phyloP scores from a whole-genome alignment of 2,888 invertebrate species.

The Conistra vaccinii region DNA sequence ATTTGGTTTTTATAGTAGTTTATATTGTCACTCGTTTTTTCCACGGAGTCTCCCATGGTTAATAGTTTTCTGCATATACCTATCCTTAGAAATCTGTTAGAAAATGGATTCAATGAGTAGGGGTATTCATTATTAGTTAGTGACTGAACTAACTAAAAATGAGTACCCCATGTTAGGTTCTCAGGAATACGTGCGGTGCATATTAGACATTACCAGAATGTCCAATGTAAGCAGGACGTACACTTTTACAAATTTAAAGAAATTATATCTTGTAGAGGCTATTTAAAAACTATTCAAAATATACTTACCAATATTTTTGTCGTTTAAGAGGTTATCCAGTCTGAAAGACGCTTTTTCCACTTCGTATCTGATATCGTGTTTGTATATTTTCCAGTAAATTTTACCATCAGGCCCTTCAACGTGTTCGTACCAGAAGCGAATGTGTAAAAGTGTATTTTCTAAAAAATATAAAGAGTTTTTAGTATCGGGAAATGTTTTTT shows the following conservation, averaged over 20 bases:
- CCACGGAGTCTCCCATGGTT: no score
- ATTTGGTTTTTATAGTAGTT: neutral
- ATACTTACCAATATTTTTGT: constrained; percentile 78
- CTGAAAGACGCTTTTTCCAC: constrained; percentile 80
- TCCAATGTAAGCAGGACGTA: no score
- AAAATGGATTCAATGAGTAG: neutral
- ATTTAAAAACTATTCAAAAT: neutral
- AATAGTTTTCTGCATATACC: neutral
- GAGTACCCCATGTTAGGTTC: no score
- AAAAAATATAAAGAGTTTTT: constrained; percentile 19
- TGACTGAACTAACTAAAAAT: no score
- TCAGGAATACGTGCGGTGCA: no score
- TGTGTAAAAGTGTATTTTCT: constrained; percentile 80
- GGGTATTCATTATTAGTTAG: neutral
- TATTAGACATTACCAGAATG: no score
- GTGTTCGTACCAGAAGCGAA: constrained; percentile 81
- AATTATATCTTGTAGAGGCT: neutral
- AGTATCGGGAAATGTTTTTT: no score
- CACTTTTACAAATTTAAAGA: neutral
- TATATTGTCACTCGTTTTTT: neutral
- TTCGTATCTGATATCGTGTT: constrained; percentile 82
- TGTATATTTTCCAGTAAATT: constrained; percentile 81
- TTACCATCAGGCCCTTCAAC: constrained; percentile 76
- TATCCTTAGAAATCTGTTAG: no score
- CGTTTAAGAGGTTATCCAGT: constrained; percentile 80